phyloP scores from a whole-genome alignment of 2,888 invertebrate genomes.

The Hemithea aestivaria region DNA sequence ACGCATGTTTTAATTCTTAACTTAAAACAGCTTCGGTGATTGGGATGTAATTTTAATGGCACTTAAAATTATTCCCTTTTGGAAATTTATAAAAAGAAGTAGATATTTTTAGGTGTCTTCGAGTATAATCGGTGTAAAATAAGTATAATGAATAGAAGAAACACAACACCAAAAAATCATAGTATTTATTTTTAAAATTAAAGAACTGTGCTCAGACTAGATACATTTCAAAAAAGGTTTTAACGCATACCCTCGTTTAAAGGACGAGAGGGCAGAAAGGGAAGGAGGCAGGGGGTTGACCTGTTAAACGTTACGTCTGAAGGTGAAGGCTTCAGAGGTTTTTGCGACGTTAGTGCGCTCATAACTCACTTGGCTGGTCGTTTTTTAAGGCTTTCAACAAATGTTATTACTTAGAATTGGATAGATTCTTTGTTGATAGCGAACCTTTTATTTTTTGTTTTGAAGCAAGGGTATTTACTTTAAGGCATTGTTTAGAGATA shows the following conservation, averaged over 20 bases:
- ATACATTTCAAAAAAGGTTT: conserved; percentile 20
- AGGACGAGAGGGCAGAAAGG: neutral
- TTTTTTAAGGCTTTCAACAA: conserved; percentile 12
- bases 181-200: conserved; percentile 14
- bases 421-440: neutral
- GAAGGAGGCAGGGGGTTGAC: conserved; percentile 21
- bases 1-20: no score
- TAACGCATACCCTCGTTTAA: conserved; percentile 1
- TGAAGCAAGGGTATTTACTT: no score
- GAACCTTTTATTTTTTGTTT: no score
- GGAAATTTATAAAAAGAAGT: no score
- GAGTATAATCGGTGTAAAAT: no score
- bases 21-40: no score
- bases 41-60: no score
- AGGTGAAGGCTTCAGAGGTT: conserved; percentile 21
- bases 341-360: conserved; percentile 16
- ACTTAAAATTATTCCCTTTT: no score
- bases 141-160: no score
- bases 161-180: no score
- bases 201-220: conserved; percentile 18
- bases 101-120: no score
- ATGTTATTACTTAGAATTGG: conserved; percentile 11
- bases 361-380: conserved; percentile 16
- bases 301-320: conserved; percentile 28
- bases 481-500: no score